These are phyloP conservation scores for Neodon shergylaensis DNA, from an alignment of 2,113 vertebrate species.

Conservation along the genomic window DNA sequence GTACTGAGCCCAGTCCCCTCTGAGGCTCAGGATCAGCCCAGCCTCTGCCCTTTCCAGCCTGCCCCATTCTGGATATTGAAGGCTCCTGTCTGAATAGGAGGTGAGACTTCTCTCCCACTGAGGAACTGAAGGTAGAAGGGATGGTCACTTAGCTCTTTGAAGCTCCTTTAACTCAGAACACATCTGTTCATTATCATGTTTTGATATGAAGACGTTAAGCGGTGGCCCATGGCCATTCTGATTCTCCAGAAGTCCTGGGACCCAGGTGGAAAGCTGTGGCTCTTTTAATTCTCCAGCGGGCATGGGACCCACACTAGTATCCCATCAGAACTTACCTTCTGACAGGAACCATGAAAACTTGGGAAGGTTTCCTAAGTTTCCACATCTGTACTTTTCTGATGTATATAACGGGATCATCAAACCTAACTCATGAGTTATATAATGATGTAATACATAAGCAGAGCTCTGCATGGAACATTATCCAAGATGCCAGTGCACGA, in stretches of 20 bases:
- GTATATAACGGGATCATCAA: not conserved
- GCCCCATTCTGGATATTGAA: not conserved
- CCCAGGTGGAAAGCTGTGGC: not conserved
- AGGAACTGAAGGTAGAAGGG: not conserved
- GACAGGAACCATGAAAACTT: not conserved
- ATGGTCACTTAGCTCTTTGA: not conserved
- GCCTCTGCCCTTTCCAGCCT: not conserved
- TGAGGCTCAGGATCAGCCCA: not conserved
- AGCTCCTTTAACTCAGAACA: not conserved
- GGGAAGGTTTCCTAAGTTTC: not conserved
- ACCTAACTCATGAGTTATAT: not conserved
- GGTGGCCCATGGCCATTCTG: not conserved
- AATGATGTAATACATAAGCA: not conserved
- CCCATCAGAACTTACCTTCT: not conserved
- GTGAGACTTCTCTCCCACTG: not conserved
- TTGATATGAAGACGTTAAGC: not conserved
- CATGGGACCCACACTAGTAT: not conserved
- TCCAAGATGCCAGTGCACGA: not conserved
- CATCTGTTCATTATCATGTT: not conserved
- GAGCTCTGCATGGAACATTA: not conserved
- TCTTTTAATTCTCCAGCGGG: not conserved
- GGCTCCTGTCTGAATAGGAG: not conserved
- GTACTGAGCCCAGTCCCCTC: not conserved
- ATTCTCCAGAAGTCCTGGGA: not conserved
- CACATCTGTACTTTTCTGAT: not conserved